Conservation (phyloP, 2,888 invertebrate genomes). For the Pseudococcus viburni region DNA sequence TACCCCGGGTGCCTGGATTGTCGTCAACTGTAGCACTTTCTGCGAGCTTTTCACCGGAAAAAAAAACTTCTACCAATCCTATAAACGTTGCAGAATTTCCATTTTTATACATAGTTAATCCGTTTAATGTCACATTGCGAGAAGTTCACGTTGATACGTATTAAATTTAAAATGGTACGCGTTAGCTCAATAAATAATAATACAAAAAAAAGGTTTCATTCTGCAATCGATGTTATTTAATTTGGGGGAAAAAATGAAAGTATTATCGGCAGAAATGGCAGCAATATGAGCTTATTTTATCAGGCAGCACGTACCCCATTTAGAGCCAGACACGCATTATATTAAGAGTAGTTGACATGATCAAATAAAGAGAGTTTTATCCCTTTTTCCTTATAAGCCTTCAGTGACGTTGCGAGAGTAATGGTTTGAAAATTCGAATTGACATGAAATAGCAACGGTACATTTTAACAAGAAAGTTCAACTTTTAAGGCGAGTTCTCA, state of each 20-base stretch:
- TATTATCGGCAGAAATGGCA: slow-evolving; percentile 53
- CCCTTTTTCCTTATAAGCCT: slow-evolving; percentile 60
- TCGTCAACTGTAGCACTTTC: background rate
- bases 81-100: slow-evolving; percentile 4
- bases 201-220: slow-evolving; percentile 27
- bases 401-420: slow-evolving; percentile 60
- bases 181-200: slow-evolving; percentile 35
- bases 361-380: slow-evolving; percentile 60
- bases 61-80: background rate
- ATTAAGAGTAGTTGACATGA: slow-evolving; percentile 60
- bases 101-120: slow-evolving; percentile 30
- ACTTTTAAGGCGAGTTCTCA: slow-evolving; percentile 47
- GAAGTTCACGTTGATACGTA: slow-evolving; percentile 40
- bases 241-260: slow-evolving; percentile 51
- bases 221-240: slow-evolving; percentile 23
- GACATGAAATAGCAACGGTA: slow-evolving; percentile 61
- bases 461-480: slow-evolving; percentile 56
- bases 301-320: slow-evolving; percentile 54
- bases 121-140: slow-evolving; percentile 23
- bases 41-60: background rate
- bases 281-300: slow-evolving; percentile 62
- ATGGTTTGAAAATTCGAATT: slow-evolving; percentile 63
- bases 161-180: slow-evolving; percentile 23
- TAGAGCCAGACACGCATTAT: slow-evolving; percentile 56
- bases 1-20: background rate